A percentile compares a stretch with the other conserved stretches of the same genome.
phyloP scores from a whole-genome alignment of 2,888 invertebrate species.

The Melinopterus prodromus region DNA sequence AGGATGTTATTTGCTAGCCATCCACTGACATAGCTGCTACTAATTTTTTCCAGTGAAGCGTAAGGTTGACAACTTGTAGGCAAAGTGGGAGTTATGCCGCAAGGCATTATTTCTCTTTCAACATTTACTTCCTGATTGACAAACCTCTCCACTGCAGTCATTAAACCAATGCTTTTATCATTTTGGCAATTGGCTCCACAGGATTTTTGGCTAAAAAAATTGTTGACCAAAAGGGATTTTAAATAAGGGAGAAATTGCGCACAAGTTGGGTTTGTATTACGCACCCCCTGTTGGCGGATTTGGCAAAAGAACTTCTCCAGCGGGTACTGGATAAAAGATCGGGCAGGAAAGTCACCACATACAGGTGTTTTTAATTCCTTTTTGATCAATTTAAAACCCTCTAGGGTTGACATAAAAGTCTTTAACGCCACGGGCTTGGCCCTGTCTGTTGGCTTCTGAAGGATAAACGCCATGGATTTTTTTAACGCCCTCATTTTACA shows the following conservation, averaged over 20 bases:
- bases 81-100: neutral
- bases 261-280: conserved; percentile 4
- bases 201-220: neutral
- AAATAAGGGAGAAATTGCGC: neutral
- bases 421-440: conserved; percentile 9
- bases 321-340: conserved; percentile 29
- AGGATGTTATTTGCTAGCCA: neutral
- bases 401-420: conserved; percentile 21
- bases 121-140: too few relatives aligned
- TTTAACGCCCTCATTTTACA: conserved; percentile 7
- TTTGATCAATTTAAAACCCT: conserved; percentile 4
- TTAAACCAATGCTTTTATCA: too few relatives aligned
- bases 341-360: conserved; percentile 17
- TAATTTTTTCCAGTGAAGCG: neutral
- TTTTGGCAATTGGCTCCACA: too few relatives aligned
- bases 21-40: neutral
- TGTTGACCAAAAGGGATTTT: neutral
- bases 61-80: neutral
- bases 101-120: too few relatives aligned
- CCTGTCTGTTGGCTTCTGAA: neutral
- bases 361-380: neutral
- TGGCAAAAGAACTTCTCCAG: conserved; percentile 25
- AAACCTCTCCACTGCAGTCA: too few relatives aligned
- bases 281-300: neutral
- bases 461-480: neutral